phyloP scores from a whole-genome alignment of 2,797 vertebrate genomes.

The Myiotriccus ornatus region DNA sequence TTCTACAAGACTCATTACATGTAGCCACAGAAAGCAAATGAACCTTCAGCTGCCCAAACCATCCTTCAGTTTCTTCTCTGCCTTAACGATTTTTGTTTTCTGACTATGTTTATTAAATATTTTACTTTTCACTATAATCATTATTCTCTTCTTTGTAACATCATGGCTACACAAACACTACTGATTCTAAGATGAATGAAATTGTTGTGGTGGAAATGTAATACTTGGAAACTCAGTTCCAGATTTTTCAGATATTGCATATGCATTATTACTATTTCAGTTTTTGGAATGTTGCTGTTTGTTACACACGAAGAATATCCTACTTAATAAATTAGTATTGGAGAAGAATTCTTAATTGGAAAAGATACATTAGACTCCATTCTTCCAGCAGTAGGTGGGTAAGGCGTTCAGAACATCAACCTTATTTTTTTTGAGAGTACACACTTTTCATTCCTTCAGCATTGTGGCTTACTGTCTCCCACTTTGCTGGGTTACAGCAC shows the following conservation, averaged over 20 bases:
- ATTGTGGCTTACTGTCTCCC: neutral
- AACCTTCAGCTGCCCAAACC: neutral
- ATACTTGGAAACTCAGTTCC: neutral
- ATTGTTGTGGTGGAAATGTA: neutral
- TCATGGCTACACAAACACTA: neutral
- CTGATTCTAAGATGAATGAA: neutral
- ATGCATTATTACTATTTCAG: neutral
- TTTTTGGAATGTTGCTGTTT: neutral
- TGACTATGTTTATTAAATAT: neutral
- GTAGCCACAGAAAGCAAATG: neutral
- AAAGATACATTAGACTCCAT: neutral
- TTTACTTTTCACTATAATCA: neutral
- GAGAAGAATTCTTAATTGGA: neutral
- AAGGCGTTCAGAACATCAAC: neutral
- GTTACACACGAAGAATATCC: neutral
- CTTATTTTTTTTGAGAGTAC: neutral
- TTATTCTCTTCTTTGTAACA: neutral
- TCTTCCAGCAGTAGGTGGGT: neutral
- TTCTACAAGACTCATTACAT: neutral
- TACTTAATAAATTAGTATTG: neutral
- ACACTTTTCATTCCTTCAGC: neutral
- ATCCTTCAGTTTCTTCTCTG: neutral
- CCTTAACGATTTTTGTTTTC: neutral
- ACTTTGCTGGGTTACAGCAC: neutral
- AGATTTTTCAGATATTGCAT: neutral